Conservation (phyloP, 2,888 invertebrate species). For the Lagria hirta region DNA sequence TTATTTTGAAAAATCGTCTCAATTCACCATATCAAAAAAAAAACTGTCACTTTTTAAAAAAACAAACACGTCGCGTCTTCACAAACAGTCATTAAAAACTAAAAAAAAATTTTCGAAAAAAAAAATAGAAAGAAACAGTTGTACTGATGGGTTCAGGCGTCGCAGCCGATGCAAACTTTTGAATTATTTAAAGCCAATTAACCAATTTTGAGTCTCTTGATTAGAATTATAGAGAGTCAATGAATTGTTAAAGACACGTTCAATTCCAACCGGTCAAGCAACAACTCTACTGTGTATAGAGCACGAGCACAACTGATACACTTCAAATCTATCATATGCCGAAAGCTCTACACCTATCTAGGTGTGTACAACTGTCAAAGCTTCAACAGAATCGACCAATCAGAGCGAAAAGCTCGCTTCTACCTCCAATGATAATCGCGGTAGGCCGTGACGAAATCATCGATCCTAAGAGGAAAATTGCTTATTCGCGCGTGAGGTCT, state of each 20-base stretch:
- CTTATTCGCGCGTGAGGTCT: conserved; percentile 52
- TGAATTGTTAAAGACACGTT: conserved; percentile 36
- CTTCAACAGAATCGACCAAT: conserved; percentile 32
- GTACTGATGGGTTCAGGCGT: too few relatives aligned
- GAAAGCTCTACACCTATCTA: conserved; percentile 47
- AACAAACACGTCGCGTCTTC: too few relatives aligned
- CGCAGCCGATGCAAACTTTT: too few relatives aligned
- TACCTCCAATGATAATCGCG: conserved; percentile 33
- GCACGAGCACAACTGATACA: conserved; percentile 44
- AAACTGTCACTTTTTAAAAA: too few relatives aligned
- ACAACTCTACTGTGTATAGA: conserved; percentile 29
- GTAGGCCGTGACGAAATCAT: conserved; percentile 40
- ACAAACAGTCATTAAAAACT: too few relatives aligned
- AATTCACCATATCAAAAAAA: too few relatives aligned
- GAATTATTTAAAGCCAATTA: conserved; percentile 46
- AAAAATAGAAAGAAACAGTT: too few relatives aligned
- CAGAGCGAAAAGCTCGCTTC: conserved; percentile 15
- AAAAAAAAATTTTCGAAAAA: too few relatives aligned
- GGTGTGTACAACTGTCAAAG: conserved; percentile 51
- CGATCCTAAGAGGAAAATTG: conserved; percentile 44
- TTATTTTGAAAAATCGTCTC: too few relatives aligned
- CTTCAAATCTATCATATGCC: conserved; percentile 45
- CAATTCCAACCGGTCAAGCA: conserved; percentile 27
- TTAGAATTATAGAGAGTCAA: conserved; percentile 43
- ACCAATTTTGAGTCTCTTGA: conserved; percentile 44